phyloP scores from a whole-genome alignment of 2,888 invertebrate species.

The Tipula helvola region DNA sequence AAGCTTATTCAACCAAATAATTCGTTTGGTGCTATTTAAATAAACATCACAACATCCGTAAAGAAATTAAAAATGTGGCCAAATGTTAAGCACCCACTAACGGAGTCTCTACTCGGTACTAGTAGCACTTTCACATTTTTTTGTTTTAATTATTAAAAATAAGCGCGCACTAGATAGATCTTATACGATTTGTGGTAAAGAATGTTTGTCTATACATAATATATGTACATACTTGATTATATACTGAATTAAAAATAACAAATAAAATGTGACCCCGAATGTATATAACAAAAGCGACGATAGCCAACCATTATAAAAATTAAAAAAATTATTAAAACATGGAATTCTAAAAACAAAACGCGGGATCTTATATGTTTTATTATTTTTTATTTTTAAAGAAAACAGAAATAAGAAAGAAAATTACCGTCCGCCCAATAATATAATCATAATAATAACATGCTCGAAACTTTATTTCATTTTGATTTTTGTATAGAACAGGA shows the following conservation, averaged over 20 bases:
- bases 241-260: background rate
- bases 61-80: background rate
- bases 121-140: background rate
- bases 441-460: slow-evolving; percentile 9
- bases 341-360: background rate
- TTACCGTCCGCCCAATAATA: slow-evolving; percentile 9
- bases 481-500: slow-evolving; percentile 6
- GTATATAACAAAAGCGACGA: background rate
- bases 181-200: background rate
- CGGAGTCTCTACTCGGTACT: background rate
- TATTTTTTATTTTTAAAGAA: background rate
- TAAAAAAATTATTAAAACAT: background rate
- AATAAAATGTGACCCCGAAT: background rate
- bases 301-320: slow-evolving; percentile 4
- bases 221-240: background rate
- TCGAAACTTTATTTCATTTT: background rate
- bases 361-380: background rate
- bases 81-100: background rate
- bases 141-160: no score
- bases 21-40: background rate
- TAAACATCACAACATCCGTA: background rate
- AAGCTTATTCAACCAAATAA: background rate
- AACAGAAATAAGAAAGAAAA: slow-evolving; percentile 6
- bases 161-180: no score
- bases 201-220: background rate